phyloP scores from a whole-genome alignment of 2,113 vertebrate genomes.

The Chrysochloris asiatica region DNA sequence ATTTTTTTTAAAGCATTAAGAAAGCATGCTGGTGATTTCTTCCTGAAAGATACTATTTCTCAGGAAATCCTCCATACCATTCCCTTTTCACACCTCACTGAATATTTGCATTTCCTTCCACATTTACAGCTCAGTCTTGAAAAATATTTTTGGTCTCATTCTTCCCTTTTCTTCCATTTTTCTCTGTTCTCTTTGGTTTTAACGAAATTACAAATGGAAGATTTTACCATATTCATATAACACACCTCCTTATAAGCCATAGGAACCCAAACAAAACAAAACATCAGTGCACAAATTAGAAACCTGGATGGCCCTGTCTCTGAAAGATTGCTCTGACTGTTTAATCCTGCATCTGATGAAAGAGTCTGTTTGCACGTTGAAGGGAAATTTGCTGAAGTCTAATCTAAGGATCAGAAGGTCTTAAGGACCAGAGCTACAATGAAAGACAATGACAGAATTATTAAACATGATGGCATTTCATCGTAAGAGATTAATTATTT shows the following conservation, averaged over 20 bases:
- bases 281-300: background rate
- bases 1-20: too few species aligned
- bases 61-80: background rate
- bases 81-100: background rate
- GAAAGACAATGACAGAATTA: slow-evolving; percentile 76
- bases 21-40: background rate
- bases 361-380: slow-evolving; percentile 44
- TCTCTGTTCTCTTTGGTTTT: background rate
- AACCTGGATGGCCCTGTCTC: background rate
- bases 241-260: slow-evolving; percentile 30
- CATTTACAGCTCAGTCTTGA: background rate
- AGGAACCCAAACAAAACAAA: too few species aligned
- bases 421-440: slow-evolving; percentile 48
- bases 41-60: background rate
- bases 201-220: slow-evolving; percentile 39
- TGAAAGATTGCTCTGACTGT: slow-evolving; percentile 31
- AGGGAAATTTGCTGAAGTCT: slow-evolving; percentile 62
- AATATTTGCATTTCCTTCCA: background rate
- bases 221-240: background rate
- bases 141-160: background rate
- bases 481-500: slow-evolving; percentile 76
- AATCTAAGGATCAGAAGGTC: slow-evolving; percentile 71
- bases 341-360: slow-evolving; percentile 59
- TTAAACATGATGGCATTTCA: slow-evolving; percentile 67
- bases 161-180: background rate